Evolutionary conservation across 2,113 vertebrate species (phyloP).

Genomic region (Myiozetetes cayanensis): DNA sequence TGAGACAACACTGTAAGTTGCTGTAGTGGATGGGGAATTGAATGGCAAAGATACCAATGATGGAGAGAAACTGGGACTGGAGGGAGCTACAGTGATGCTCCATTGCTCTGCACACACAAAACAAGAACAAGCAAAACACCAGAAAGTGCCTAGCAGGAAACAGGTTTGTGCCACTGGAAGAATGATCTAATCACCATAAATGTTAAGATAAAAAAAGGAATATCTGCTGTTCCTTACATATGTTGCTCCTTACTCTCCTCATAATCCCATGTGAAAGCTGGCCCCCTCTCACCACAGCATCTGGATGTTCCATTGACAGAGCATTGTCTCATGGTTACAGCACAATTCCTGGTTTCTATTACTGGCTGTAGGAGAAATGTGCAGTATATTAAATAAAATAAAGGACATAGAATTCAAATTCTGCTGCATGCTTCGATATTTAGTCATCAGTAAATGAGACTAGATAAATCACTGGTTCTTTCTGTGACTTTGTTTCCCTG

Average conservation of each 20-base stretch:
- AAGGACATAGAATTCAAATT: background rate
- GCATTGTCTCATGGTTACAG: slow-evolving; percentile 13
- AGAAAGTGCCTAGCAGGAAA: background rate
- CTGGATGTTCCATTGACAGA: slow-evolving; percentile 32
- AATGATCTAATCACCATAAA: background rate
- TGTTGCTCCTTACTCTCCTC: background rate
- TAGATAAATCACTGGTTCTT: background rate
- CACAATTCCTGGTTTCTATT: slow-evolving; percentile 39
- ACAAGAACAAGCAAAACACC: background rate
- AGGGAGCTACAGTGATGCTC: background rate
- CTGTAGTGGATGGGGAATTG: background rate
- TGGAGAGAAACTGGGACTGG: background rate
- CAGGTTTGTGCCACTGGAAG: background rate
- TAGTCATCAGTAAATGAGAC: slow-evolving; percentile 3
- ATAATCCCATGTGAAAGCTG: background rate
- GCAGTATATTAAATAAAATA: slow-evolving; percentile 8
- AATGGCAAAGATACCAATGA: background rate
- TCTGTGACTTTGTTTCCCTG: background rate
- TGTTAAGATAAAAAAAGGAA: background rate
- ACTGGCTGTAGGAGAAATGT: background rate
- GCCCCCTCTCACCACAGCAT: background rate
- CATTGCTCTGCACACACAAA: background rate
- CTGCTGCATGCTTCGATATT: background rate
- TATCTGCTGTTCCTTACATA: background rate
- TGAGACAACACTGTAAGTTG: background rate